phyloP scores from a whole-genome alignment of 2,888 invertebrate species.

The Nemotelus pantherinus region DNA sequence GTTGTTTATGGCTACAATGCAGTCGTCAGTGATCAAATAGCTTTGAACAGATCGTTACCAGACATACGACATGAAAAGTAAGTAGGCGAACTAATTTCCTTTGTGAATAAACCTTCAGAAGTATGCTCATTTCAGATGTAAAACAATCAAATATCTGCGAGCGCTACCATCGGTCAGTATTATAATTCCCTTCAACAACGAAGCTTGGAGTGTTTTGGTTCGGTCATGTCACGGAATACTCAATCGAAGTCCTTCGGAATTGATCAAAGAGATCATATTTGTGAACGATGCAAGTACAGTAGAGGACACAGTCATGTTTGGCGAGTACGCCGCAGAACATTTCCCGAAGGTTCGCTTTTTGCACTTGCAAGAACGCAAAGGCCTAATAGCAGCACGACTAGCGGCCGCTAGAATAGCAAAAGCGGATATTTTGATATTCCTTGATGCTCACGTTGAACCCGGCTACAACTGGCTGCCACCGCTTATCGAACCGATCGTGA shows the following conservation, averaged over 20 bases:
- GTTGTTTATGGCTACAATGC: conserved; percentile 94
- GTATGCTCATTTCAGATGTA: conserved; percentile 54
- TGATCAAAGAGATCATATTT: conserved; percentile 86
- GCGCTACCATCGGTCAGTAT: conserved; percentile 78
- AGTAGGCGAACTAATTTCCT: conserved; percentile 50
- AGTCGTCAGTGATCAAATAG: conserved; percentile 88
- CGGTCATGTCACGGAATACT: conserved; percentile 82
- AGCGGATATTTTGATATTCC: conserved; percentile 85
- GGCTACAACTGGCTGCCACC: conserved; percentile 94
- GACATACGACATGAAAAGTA: conserved; percentile 75
- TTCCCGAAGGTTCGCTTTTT: conserved; percentile 80
- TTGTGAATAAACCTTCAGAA: background rate
- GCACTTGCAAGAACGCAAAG: conserved; percentile 77
- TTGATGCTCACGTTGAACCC: conserved; percentile 92
- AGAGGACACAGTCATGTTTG: conserved; percentile 75
- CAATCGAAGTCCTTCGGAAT: conserved; percentile 79
- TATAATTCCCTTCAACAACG: conserved; percentile 89
- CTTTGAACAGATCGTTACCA: conserved; percentile 83
- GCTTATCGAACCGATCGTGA: conserved; percentile 87
- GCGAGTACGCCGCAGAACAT: conserved; percentile 75
- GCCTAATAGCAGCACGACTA: conserved; percentile 86
- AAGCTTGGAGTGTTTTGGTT: conserved; percentile 85
- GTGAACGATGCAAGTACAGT: conserved; percentile 89
- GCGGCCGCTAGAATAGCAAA: conserved; percentile 82
- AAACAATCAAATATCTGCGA: conserved; percentile 57